These are phyloP conservation scores for Muntiacus muntjak DNA, from an alignment of 2,113 vertebrate genomes.

Conservation along the genomic window DNA sequence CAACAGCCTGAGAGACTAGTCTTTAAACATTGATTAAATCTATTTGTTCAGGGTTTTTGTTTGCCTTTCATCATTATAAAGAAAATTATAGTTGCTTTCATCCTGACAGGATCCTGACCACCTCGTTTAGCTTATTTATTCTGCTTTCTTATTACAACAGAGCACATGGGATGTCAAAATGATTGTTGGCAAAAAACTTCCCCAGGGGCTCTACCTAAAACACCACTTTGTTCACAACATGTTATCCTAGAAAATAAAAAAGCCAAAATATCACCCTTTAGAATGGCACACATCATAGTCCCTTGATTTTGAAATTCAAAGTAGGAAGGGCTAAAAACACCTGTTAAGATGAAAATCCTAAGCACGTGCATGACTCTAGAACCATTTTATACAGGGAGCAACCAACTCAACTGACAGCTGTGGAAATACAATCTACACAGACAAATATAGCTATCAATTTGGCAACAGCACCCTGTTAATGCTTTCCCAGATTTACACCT, in stretches of 20 bases:
- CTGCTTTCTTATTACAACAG: constrained; percentile 45
- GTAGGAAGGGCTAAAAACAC: constrained; percentile 55
- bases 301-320: constrained; percentile 58
- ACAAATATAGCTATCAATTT: constrained; percentile 23
- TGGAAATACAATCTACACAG: neutral
- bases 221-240: constrained; percentile 61
- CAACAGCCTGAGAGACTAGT: constrained; percentile 7
- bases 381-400: neutral
- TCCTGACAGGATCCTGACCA: constrained; percentile 51
- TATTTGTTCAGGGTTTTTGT: constrained; percentile 40
- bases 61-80: constrained; percentile 48
- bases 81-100: constrained; percentile 50
- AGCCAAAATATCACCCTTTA: constrained; percentile 46
- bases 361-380: fast-evolving
- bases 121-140: constrained; percentile 52
- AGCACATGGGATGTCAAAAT: constrained; percentile 39
- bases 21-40: constrained; percentile 55
- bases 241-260: constrained; percentile 56
- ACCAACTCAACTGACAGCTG: constrained; percentile 21
- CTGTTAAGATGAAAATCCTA: constrained; percentile 25
- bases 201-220: constrained; percentile 60
- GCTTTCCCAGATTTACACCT: constrained; percentile 15
- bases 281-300: constrained; percentile 35
- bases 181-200: constrained; percentile 37
- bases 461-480: neutral